These are phyloP conservation scores for Sicus ferrugineus DNA, from an alignment of 2,888 invertebrate species.

Conservation along the genomic window DNA sequence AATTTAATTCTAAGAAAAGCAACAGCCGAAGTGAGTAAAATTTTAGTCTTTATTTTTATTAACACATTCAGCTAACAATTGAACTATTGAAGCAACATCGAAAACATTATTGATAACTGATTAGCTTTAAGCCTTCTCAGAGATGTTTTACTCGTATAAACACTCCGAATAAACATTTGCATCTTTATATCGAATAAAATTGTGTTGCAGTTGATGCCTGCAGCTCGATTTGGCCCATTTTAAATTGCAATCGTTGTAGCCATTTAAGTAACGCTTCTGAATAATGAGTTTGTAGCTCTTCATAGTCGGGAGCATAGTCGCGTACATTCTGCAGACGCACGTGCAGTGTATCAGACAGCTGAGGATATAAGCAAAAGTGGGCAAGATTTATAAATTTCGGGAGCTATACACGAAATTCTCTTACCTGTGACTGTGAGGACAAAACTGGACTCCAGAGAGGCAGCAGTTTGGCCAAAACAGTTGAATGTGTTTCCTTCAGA, in stretches of 20 bases:
- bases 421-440: constrained; percentile 82
- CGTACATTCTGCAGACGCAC: constrained; percentile 87
- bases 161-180: background rate
- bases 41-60: background rate
- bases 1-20: constrained; percentile 11
- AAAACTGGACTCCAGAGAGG: constrained; percentile 97
- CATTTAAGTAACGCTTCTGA: constrained; percentile 75
- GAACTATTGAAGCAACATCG: background rate
- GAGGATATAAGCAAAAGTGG: constrained; percentile 20
- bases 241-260: constrained; percentile 93
- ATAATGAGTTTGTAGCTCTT: constrained; percentile 61
- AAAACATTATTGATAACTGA: background rate
- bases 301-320: constrained; percentile 73
- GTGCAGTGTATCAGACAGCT: constrained; percentile 90
- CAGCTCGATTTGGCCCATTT: constrained; percentile 97
- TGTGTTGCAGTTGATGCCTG: constrained; percentile 92
- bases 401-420: too few relatives aligned
- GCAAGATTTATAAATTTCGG: too few relatives aligned
- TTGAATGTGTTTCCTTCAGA: constrained; percentile 92
- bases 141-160: constrained; percentile 9
- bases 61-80: background rate
- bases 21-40: background rate
- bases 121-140: too few relatives aligned
- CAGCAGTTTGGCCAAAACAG: constrained; percentile 87
- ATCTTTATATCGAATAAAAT: constrained; percentile 82